Percentiles rank a stretch among this genome's conserved stretches.
phyloP scores from a whole-genome alignment of 2,888 invertebrate genomes.

The Agonopterix arenella region DNA sequence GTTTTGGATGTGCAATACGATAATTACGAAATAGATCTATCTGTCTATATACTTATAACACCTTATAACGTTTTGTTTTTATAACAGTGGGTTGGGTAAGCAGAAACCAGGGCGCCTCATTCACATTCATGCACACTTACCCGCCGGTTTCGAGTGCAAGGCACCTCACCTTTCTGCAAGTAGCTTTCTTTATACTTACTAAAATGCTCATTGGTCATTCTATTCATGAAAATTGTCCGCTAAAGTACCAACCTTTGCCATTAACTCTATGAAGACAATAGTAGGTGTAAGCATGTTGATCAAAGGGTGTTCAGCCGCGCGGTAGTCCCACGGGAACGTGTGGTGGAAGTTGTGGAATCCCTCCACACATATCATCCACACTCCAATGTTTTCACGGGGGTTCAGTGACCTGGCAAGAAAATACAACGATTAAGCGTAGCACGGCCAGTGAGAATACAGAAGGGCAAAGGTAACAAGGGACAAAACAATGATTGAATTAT shows the following conservation, averaged over 20 bases:
- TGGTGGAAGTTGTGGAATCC: slow-evolving; percentile 95
- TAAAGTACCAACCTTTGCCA: slow-evolving; percentile 68
- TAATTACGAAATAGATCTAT: no score
- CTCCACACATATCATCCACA: slow-evolving; percentile 83
- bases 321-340: slow-evolving; percentile 86
- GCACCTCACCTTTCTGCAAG: neutral
- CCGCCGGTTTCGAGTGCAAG: neutral
- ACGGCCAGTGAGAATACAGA: no score
- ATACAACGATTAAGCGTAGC: neutral
- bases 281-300: slow-evolving; percentile 81
- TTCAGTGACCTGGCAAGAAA: slow-evolving; percentile 71
- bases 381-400: slow-evolving; percentile 83
- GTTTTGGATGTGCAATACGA: no score
- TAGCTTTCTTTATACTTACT: neutral
- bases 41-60: no score
- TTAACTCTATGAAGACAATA: slow-evolving; percentile 82
- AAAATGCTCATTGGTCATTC: no score
- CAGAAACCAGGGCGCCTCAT: neutral
- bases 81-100: neutral
- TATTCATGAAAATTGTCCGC: no score
- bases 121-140: neutral
- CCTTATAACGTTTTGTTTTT: no score
- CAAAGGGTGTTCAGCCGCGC: slow-evolving; percentile 81
- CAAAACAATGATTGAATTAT: neutral
- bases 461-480: neutral